Evolutionary conservation across 2,797 vertebrate species (phyloP), one percentile per base, ranked within the genome.

Genomic region (Hydrolagus colliei): DNA sequence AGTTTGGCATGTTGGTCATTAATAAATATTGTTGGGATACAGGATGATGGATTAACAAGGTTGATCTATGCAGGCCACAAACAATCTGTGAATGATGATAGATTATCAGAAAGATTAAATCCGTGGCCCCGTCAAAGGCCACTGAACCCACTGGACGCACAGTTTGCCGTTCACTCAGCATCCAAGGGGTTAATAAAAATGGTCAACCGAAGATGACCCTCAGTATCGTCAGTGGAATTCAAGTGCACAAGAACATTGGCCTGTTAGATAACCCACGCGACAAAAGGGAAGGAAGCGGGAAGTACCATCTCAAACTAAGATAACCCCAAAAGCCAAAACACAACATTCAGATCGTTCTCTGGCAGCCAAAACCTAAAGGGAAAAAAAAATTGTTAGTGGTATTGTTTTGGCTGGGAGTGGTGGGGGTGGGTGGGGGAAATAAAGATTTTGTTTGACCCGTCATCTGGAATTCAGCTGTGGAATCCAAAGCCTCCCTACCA

Each of bases 381-480:
- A 67, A 18, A 67, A 62, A 73, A 79, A 75, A 72, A 86, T 89
- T 87, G 91, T 90, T 91, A 89, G 89, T 91, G 91, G 92, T 91
- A 87, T 85, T 86, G 77, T 77, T 89, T 89, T 73, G 73, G 80
- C 88, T 80, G 89, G 91, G 88, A 88, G 87, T 89, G 91, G 41
- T 3, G 41, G 41, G 6, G 41, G 41, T 3, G 41, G 6, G 41
- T 3, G 41, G 41, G 41, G 41, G 6, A 52, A 52, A 90, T 88
- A 86, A 88, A 92, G 91, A 88, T 92, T 90, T 90, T 90, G 89
- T 89, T 89, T 90, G 91, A 92, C 92, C 88, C 67, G 89, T 89
- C 89, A 90, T 92, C 88, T 91, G 92, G 90, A 90, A 78, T 90
- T 92, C 91, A 92, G 91, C 92, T 92, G 91, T 92, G 91, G 91